Conservation (phyloP, 1,140 invertebrate species). For the Hydropsyche tenuis region DNA sequence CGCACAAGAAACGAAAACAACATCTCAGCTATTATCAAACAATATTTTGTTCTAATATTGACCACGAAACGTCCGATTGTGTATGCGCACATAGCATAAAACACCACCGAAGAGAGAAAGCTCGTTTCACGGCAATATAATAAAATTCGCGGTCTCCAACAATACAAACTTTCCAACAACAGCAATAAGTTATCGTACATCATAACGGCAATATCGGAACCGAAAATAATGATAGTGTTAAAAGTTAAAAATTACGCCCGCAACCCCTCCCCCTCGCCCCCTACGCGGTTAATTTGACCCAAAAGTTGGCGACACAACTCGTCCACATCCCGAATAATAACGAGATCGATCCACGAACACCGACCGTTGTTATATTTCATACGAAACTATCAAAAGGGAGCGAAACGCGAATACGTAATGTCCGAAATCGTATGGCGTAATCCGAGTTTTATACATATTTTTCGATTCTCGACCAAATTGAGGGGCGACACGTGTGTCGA, state of each 20-base stretch:
- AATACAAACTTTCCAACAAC: too few relatives aligned
- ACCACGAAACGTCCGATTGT: too few relatives aligned
- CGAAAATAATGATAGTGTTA: neutral
- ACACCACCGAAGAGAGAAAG: too few relatives aligned
- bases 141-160: too few relatives aligned
- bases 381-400: constrained; percentile 10
- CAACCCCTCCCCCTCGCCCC: neutral
- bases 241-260: neutral
- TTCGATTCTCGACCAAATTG: constrained; percentile 16
- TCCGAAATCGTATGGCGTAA: neutral
- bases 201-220: neutral
- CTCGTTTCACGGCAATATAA: too few relatives aligned
- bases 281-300: constrained; percentile 3
- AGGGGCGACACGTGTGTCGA: neutral
- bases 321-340: constrained; percentile 23
- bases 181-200: neutral
- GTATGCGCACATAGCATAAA: too few relatives aligned
- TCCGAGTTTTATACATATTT: neutral
- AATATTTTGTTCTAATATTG: too few relatives aligned
- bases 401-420: too few relatives aligned
- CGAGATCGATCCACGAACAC: constrained; percentile 4
- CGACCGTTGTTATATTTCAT: constrained; percentile 3
- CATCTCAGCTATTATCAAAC: too few relatives aligned
- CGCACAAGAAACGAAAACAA: too few relatives aligned
- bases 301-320: neutral